Percentiles rank a stretch among this genome's conserved stretches.
These are phyloP conservation scores for Ancistrus triradiatus DNA, from an alignment of 2,113 vertebrate species.

Conservation along the genomic window DNA sequence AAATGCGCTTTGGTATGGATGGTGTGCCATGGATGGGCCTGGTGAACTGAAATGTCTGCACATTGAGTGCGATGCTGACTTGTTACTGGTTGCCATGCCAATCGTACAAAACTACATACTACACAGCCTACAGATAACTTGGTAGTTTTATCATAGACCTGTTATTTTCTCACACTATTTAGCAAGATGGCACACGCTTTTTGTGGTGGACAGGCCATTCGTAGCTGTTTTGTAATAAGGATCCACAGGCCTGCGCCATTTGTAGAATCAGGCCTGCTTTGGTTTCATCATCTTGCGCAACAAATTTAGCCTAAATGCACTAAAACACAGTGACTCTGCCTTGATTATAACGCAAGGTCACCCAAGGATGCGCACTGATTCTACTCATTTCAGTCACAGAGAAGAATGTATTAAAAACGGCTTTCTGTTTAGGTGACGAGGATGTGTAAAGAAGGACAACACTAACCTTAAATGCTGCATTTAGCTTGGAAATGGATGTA, in stretches of 20 bases:
- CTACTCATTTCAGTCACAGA: too few relatives aligned
- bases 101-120: conserved; percentile 1
- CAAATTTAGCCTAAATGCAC: neutral
- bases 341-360: neutral
- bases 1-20: neutral
- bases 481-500: too few relatives aligned
- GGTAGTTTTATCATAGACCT: neutral
- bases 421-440: too few relatives aligned
- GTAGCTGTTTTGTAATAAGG: too few relatives aligned
- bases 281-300: too few relatives aligned
- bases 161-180: neutral
- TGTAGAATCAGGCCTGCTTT: too few relatives aligned
- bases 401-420: too few relatives aligned
- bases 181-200: too few relatives aligned
- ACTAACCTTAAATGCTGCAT: too few relatives aligned
- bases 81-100: conserved; percentile 19
- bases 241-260: too few relatives aligned
- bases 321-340: neutral
- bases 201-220: too few relatives aligned
- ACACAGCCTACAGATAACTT: neutral
- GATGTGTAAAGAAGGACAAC: too few relatives aligned
- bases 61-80: conserved; percentile 14
- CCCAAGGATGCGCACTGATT: neutral
- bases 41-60: conserved; percentile 17
- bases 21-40: neutral